Base-by-base conservation (phyloP, 2,888 invertebrate genomes). In the Lymantria dispar region DNA sequence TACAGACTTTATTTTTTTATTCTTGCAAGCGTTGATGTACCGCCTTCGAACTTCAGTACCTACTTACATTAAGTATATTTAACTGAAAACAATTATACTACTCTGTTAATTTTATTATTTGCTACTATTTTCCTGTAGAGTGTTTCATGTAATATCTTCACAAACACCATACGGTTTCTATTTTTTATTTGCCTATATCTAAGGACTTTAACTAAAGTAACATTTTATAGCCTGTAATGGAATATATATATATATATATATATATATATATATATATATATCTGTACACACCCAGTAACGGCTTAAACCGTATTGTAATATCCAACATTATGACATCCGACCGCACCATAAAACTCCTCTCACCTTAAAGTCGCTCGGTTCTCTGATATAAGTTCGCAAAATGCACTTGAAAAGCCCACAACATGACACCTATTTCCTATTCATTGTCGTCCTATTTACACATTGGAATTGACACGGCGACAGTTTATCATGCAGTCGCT, bases 401-500 rank as follows among this genome's bases (percentile, higher is more conserved):
- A 67, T 60, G 61, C 70, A 73, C 75, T 78, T 73, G 67, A 80
- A 80, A 79, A 73, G 70, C 64, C 60, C 69, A 74, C 77, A 72
- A 78, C 76, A 81, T 76, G 76, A 78, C 80, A 78, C 79, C 81
- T 76, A 86, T 87, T 88, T 85, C 81, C 78, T 79, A 86, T 86
- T 84, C 83, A 88, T 80, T 80, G 83, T 76, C 65, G 75, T 74
- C 74, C 76, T 83, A 87, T 85, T 84, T 83, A 80, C 83, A 78
- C 78, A 77, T 82, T 80, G 85, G 78, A 87, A 85, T 88, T 84
- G 87, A 86, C 85, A 83, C 73, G 87, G 84, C 83, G 82, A 73
- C 80, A 79, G 76, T 85, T 83, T 87, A 87, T 87, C 85, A 85
- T 62, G 62, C 64, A 78, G 78, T 80, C 84, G 88, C 68, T 68